Conservation (phyloP, 1,140 invertebrate species). For the Pteromalus puparum region DNA sequence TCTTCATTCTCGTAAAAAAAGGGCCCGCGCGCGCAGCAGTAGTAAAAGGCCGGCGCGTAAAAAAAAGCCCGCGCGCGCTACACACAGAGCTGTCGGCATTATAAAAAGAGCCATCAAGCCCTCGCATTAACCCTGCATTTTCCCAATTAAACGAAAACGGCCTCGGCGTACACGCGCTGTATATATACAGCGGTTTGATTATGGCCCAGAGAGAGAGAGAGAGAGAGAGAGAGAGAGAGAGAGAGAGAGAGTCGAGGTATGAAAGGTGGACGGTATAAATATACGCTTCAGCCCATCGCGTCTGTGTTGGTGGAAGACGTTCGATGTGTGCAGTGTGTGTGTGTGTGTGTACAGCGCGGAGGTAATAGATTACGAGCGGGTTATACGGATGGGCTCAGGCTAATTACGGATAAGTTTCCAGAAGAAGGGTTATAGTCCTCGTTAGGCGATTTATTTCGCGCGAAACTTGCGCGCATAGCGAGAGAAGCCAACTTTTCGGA, state of each 20-base stretch:
- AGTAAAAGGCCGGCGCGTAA: background rate
- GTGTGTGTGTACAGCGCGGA: background rate
- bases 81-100: background rate
- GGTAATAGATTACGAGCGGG: constrained; percentile 31
- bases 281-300: background rate
- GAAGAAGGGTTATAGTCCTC: constrained; percentile 16
- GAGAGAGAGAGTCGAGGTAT: too few relatives aligned
- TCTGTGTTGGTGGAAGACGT: background rate
- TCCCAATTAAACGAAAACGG: constrained; percentile 40
- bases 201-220: background rate
- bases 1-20: constrained; percentile 17
- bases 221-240: too few relatives aligned
- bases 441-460: constrained; percentile 35
- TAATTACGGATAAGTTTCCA: constrained; percentile 32
- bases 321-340: background rate
- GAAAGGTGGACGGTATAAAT: constrained; percentile 12
- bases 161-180: background rate
- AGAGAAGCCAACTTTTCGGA: constrained; percentile 17
- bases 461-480: background rate
- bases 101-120: constrained; percentile 37
- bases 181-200: constrained; percentile 9
- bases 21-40: background rate
- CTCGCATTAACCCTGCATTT: constrained; percentile 34
- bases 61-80: background rate
- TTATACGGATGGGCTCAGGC: background rate